These are phyloP conservation scores for Achatina immaculata DNA, from an alignment of 1,140 invertebrate genomes.

Conservation along the genomic window DNA sequence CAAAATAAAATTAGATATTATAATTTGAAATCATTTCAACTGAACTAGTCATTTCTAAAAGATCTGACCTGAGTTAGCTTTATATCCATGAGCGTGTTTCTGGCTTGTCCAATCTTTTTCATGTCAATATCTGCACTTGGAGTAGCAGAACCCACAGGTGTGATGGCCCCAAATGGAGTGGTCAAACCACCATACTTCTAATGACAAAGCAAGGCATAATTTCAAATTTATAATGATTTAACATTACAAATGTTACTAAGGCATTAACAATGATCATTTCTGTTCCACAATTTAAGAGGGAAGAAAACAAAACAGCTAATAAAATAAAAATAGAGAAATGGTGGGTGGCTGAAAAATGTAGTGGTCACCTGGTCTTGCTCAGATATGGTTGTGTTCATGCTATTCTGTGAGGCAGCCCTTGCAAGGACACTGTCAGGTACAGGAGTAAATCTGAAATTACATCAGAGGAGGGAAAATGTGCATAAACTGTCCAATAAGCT, in stretches of 20 bases:
- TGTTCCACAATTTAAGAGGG: too few relatives aligned
- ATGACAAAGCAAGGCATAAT: slow-evolving; percentile 31
- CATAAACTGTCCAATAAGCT: neutral
- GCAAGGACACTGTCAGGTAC: slow-evolving; percentile 96
- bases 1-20: neutral
- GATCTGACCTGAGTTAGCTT: slow-evolving; percentile 95
- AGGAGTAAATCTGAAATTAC: slow-evolving; percentile 85
- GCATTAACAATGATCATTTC: too few relatives aligned
- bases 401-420: slow-evolving; percentile 82
- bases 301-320: too few relatives aligned
- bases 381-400: slow-evolving; percentile 86
- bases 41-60: too few relatives aligned
- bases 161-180: slow-evolving; percentile 76
- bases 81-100: slow-evolving; percentile 99
- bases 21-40: neutral
- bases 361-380: slow-evolving; percentile 79
- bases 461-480: slow-evolving; percentile 5
- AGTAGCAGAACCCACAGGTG: slow-evolving; percentile 79
- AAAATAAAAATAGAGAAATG: neutral
- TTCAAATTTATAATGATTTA: neutral
- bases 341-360: neutral
- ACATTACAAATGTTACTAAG: slow-evolving; percentile 3
- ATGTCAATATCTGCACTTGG: slow-evolving; percentile 95
- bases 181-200: slow-evolving; percentile 67
- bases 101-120: slow-evolving; percentile 97